Base-by-base conservation (phyloP, 2,113 vertebrate genomes). In the Rissa tridactyla region DNA sequence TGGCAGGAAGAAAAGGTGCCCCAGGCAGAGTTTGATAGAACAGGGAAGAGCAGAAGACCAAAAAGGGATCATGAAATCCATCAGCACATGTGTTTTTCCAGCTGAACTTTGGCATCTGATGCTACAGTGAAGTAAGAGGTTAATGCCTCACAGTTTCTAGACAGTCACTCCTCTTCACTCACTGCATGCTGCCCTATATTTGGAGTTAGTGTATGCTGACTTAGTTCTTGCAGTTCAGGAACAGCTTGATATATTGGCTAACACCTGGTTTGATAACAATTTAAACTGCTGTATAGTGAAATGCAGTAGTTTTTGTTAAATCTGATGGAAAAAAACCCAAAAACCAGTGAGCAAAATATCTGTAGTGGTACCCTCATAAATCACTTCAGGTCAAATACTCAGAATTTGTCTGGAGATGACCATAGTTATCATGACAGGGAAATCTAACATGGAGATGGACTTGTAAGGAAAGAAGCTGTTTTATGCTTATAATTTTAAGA, bases 241-340 rank as follows among this genome's bases (percentile, higher is more conserved):
- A 27, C 15, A 38, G 46, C 5, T 36, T 79, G 49, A 46, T 42
- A 23, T 5, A 51, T 25, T 62, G 44, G 30, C 47, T 76, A 52
- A n/a, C 44, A 66, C 13, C 55, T 57, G 40, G 13, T 66, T 57
- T 88, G 64, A 66, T 73, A 64, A 40, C n/a, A 52, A 47, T 64
- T 84, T 62, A 55, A 64, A 22, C 40, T 61, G 44, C 49, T 0
- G 0, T 42, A 4, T 15, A 77, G 26, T 27, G 44, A 88, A 29
- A 64, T 81, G 47, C 60, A 58, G 44, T 77, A 72, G 15, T 68
- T 78, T 80, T 46, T 68, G 38, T 91, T 81, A 83, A 86, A 77
- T 82, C 25, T 64, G 10, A 38, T 55, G 20, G 47, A 6, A 66
- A 66, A 66, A 16, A 2, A 0, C 1, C 16, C 16, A 2, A 29